Evolutionary conservation across 2,113 vertebrate genomes (phyloP), one percentile per base, ranked within the genome.

Genomic region (Sialia sialis): DNA sequence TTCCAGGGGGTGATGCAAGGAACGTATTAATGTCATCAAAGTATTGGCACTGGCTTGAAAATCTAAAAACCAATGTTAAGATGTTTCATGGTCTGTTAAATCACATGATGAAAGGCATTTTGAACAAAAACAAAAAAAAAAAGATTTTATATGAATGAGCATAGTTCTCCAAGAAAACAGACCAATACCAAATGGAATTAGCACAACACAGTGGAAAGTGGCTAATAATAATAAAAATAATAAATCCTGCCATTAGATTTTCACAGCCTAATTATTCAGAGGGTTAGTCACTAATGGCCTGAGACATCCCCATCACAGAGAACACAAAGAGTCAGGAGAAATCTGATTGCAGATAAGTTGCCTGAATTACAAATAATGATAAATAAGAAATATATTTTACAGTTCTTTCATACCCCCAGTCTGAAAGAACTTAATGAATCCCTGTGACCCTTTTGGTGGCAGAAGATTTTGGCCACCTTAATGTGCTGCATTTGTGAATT

Each of bases 61-160:
- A 91, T 84, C 79, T 88, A 19, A 93, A 92, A 93, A 39, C 4
- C 78, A 84, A 26, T 0, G 0, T 82, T 88, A 79, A 82, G 69
- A 89, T 6, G 17, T 95, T 95, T 97, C 85, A 96, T 90, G 87
- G 73, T 95, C 92, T 96, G 90, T 94, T 96, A 94, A 94, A 91
- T 94, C 90, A 93, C 72, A 94, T 41, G 80, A 93, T 93, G 89
- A 96, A 87, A 90, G 94, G 32, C 29, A 93, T 96, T 95, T 75
- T 89, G 77, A 68, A 56, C 66, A 58, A n/a, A n/a, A n/a, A 66
- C 46, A 62, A 20, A 20, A 78, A 91, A 62, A 72, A 74, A 84
- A 64, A 34, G 1, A 43, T 86, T 93, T 78, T 62, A 26, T 64
- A 46, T 46, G 64, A 76, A 49, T 83, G 58, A 91, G 91, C 30